Percentiles rank a stretch among this genome's conserved stretches.
Conservation (phyloP, 2,888 invertebrate genomes). For the Apoda limacodes region DNA sequence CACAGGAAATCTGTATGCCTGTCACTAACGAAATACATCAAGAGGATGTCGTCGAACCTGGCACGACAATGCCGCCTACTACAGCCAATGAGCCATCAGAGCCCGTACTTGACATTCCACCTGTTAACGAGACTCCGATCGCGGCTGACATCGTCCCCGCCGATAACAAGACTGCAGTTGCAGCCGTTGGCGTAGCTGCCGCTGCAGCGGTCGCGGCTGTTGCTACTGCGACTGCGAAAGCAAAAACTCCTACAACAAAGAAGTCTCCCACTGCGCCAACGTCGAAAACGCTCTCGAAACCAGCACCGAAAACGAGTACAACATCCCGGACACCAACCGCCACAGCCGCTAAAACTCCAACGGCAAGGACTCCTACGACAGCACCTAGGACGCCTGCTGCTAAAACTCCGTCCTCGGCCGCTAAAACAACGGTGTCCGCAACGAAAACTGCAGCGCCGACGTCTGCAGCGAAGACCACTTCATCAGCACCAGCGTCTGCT, state of each 20-base stretch:
- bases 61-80: constrained; percentile 29
- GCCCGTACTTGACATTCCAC: constrained; percentile 30
- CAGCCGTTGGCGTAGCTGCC: constrained; percentile 32
- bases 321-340: constrained; percentile 7
- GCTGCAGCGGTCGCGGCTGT: constrained; percentile 30
- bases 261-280: constrained; percentile 22
- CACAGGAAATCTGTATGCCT: constrained; percentile 61
- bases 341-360: constrained; percentile 8
- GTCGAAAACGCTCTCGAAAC: constrained; percentile 23
- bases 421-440: constrained; percentile 16
- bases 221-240: constrained; percentile 23
- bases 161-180: constrained; percentile 25
- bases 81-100: too few species aligned
- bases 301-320: constrained; percentile 17
- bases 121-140: constrained; percentile 23
- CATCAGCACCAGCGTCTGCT: constrained; percentile 16
- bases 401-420: constrained; percentile 12
- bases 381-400: constrained; percentile 11
- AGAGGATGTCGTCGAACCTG: constrained; percentile 35
- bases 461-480: constrained; percentile 15
- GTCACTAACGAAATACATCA: constrained; percentile 48
- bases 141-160: constrained; percentile 23
- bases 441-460: constrained; percentile 12
- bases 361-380: constrained; percentile 5
- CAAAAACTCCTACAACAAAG: constrained; percentile 23